Conservation (phyloP, 2,113 vertebrate species). For the Ptilonorhynchus violaceus region DNA sequence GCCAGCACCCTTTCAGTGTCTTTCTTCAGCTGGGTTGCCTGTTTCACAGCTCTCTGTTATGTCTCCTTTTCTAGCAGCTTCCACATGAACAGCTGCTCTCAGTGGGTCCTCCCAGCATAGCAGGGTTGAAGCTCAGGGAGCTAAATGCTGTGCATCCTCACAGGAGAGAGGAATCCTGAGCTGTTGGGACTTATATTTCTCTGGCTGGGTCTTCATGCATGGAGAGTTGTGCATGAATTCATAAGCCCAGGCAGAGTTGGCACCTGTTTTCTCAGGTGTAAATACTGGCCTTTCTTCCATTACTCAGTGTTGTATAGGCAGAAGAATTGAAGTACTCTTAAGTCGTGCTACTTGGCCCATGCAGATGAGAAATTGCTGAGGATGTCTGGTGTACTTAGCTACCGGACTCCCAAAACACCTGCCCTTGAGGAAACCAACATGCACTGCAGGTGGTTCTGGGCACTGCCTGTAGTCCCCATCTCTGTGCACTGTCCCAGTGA, state of each 20-base stretch:
- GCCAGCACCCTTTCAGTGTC: fast-evolving
- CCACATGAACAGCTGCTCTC: neutral
- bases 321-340: neutral
- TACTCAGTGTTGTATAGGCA: neutral
- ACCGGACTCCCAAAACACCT: neutral
- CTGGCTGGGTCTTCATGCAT: fast-evolving
- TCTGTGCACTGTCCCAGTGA: neutral
- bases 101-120: neutral
- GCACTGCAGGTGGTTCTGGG: neutral
- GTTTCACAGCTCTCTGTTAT: neutral
- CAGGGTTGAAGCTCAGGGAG: neutral
- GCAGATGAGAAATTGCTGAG: neutral
- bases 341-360: neutral
- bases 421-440: neutral
- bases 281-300: neutral
- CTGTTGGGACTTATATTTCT: neutral
- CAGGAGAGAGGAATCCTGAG: neutral
- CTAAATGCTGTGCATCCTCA: neutral
- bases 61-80: neutral
- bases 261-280: neutral
- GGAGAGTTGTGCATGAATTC: neutral
- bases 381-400: neutral
- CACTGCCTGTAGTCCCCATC: neutral
- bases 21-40: neutral
- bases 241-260: neutral